These are phyloP conservation scores for Ophioderma brevispina DNA, from an alignment of 35 echinoderm and acorn worm genomes.

Conservation along the genomic window DNA sequence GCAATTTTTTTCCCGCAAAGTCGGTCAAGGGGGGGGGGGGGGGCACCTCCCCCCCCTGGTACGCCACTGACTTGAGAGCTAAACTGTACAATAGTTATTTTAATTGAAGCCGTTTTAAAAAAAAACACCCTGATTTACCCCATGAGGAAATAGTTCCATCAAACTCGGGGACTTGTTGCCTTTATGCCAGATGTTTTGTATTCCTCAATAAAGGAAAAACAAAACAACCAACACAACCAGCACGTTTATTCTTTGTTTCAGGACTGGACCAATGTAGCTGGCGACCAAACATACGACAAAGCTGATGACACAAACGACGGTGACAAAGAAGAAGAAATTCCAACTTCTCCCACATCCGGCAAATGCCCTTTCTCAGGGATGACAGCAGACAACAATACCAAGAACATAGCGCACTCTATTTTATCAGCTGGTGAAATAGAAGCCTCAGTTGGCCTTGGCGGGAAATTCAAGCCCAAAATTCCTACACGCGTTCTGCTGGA, in stretches of 20 bases:
- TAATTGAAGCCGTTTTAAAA: no score
- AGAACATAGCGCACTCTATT: not conserved
- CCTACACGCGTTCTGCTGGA: slow-evolving; percentile 56
- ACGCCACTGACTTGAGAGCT: no score
- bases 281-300: not conserved
- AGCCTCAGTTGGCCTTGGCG: not conserved
- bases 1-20: no score
- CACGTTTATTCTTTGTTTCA: not conserved
- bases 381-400: not conserved
- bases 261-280: not conserved
- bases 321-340: not conserved
- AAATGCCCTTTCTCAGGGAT: not conserved
- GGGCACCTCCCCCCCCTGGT: no score
- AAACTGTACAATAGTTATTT: no score
- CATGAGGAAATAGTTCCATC: no score
- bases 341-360: not conserved
- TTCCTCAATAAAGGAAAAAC: no score
- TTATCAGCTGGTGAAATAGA: not conserved
- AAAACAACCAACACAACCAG: no score
- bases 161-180: no score
- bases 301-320: not conserved
- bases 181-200: no score
- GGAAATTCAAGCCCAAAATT: slow-evolving; percentile 40
- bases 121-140: no score
- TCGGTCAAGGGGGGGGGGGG: no score